Evolutionary conservation across 1,140 invertebrate species (phyloP), one percentile per base, ranked within the genome.

Genomic region (Lepidurus arcticus): DNA sequence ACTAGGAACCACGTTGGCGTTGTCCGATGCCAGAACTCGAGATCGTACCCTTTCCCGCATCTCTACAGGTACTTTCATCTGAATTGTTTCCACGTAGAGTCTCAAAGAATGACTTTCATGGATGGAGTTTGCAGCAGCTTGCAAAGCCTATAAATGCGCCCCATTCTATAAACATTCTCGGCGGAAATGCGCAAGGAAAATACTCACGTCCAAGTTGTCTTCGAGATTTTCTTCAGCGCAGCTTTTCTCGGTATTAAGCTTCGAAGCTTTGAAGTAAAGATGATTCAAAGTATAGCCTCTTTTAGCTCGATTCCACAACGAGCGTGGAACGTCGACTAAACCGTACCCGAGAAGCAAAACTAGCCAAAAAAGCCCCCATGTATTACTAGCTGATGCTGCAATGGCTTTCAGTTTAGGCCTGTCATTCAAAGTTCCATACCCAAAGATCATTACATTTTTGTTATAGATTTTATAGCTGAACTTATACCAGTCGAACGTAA

Each of bases 331-430:
- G 85, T 98, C 97, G 0, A 99, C 96, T 42, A 99, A 87, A 4
- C 97, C 96, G 87, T 99, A 98, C 24, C 98, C 98, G 21, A 99
- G 88, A 75, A 99, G 86, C 26, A 99, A 86, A 44, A 99, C 94
- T 21, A 99, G 87, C 34, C 99, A 87, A 85, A 99, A 98, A 44
- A 99, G 87, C 78, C 98, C 98, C 98, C 98, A 99, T 0, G 98
- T 99, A 83, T 99, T 99, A 82, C 96, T 98, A 10, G 98, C 97
- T 16, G 97, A 97, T n/a, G 98, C 96, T 73, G 97, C 95, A 80
- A 99, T 97, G 0, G 96, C 93, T 88, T 98, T 98, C 13, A 99
- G 87, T 85, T 98, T 95, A 79, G 92, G 90, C 81, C 90, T 93
- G 84, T 16, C 44, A 75, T 75, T 9, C 11, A 44, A 78, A 78